These are phyloP conservation scores for Peribatodes rhomboidaria DNA, from an alignment of 2,888 invertebrate species.

Conservation along the genomic window DNA sequence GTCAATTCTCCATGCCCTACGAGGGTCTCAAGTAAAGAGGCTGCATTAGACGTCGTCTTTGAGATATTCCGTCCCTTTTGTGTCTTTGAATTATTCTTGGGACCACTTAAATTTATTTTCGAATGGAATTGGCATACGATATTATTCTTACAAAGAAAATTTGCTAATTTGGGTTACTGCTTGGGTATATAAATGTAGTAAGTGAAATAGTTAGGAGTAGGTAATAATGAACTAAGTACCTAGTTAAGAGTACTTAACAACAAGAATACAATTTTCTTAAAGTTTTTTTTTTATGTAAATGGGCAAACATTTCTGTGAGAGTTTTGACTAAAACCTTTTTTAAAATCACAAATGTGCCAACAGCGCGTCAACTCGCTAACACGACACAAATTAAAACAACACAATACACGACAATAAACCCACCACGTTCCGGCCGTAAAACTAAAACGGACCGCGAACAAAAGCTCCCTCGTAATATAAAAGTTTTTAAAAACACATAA, in stretches of 20 bases:
- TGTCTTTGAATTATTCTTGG: slow-evolving; percentile 52
- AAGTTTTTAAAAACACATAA: slow-evolving; percentile 47
- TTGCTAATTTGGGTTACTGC: not conserved
- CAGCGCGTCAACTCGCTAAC: slow-evolving; percentile 20
- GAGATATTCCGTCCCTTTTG: slow-evolving; percentile 55
- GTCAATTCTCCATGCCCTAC: not conserved
- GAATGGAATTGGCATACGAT: slow-evolving; percentile 34
- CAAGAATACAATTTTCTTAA: no score
- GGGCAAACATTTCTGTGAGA: no score
- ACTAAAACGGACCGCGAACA: slow-evolving; percentile 44
- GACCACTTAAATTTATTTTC: slow-evolving; percentile 49
- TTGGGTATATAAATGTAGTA: no score
- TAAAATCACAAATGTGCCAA: slow-evolving; percentile 9
- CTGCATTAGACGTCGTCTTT: slow-evolving; percentile 56
- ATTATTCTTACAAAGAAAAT: not conserved
- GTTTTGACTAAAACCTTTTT: no score
- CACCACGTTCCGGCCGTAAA: slow-evolving; percentile 44
- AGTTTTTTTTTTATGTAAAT: not conserved
- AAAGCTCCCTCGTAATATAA: slow-evolving; percentile 41
- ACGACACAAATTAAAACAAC: slow-evolving; percentile 38
- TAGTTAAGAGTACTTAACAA: no score
- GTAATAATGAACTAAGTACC: no score
- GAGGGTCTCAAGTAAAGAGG: slow-evolving; percentile 19
- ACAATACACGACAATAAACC: slow-evolving; percentile 37
- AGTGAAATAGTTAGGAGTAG: no score